Conservation (phyloP, 2,888 invertebrate genomes). For the Buathra laborator region DNA sequence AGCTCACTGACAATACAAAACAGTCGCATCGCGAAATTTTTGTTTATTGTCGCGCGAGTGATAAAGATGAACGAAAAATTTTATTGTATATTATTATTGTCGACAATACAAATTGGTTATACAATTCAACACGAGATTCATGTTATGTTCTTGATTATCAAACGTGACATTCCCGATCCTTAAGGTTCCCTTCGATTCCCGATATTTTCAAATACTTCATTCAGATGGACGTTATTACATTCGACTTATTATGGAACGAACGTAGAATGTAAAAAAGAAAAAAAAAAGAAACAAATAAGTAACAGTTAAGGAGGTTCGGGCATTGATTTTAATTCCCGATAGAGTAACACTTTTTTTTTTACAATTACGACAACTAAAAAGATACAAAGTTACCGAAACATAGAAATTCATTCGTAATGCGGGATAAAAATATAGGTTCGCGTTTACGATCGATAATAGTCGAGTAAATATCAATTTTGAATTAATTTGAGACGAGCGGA, state of each 20-base stretch:
- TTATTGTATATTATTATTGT: conserved; percentile 70
- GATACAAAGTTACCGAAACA: too few relatives aligned
- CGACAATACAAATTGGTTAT: conserved; percentile 71
- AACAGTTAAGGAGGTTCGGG: conserved; percentile 3
- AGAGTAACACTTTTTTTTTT: too few relatives aligned
- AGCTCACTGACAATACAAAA: conserved; percentile 30
- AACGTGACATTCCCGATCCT: conserved; percentile 62
- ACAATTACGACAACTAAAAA: too few relatives aligned
- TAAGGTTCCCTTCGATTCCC: conserved; percentile 63
- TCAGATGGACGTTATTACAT: too few relatives aligned
- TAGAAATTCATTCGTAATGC: too few relatives aligned
- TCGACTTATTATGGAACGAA: background rate
- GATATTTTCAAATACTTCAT: background rate
- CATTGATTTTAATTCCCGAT: too few relatives aligned
- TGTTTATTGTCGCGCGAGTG: conserved; percentile 42
- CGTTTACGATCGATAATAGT: too few relatives aligned
- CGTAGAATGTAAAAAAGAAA: background rate
- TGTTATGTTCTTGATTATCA: conserved; percentile 64
- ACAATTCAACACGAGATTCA: conserved; percentile 53
- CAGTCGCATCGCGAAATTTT: conserved; percentile 47
- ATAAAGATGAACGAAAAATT: conserved; percentile 38
- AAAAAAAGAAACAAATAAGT: background rate
- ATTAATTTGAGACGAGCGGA: too few relatives aligned
- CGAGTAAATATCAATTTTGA: too few relatives aligned
- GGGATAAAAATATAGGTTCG: too few relatives aligned